phyloP scores from a whole-genome alignment of 2,113 vertebrate species.

The Lagenorhynchus albirostris region DNA sequence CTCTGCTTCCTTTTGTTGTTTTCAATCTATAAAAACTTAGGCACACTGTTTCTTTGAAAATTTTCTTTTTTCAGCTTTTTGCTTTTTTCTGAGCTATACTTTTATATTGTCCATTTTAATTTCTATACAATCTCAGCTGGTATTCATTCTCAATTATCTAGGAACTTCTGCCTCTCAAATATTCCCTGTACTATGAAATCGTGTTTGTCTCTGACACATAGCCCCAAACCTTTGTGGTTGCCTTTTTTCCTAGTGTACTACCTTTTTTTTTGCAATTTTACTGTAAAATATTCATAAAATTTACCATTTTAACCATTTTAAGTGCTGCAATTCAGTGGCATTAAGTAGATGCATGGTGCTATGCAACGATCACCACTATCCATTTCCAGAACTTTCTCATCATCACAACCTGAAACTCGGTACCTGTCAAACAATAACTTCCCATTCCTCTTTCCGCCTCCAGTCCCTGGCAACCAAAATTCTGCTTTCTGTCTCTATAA shows the following conservation, averaged over 20 bases:
- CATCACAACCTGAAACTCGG: not conserved
- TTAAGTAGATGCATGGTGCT: not conserved
- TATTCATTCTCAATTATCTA: not conserved
- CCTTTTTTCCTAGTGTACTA: not conserved
- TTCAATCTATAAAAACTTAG: not conserved
- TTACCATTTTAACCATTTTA: not conserved
- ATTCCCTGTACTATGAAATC: not conserved
- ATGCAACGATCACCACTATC: not conserved
- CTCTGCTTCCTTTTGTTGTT: not conserved
- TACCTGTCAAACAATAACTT: not conserved
- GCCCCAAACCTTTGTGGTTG: not conserved
- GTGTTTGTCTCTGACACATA: not conserved
- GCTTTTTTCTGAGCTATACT: not conserved
- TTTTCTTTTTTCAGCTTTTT: not conserved
- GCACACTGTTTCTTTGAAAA: not conserved
- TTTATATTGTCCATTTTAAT: not conserved
- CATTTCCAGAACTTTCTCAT: not conserved
- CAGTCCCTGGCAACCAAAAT: not conserved
- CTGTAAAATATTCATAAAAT: not conserved
- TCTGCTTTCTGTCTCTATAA: not conserved
- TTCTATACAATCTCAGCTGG: not conserved
- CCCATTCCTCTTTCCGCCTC: not conserved
- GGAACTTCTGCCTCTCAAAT: not conserved
- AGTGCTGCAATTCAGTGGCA: not conserved
- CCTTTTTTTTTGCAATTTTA: not conserved